A percentile compares a stretch with the other conserved stretches of the same genome.
These are phyloP conservation scores for Dendroctonus ponderosae DNA, from an alignment of 1,140 invertebrate species.

Conservation along the genomic window DNA sequence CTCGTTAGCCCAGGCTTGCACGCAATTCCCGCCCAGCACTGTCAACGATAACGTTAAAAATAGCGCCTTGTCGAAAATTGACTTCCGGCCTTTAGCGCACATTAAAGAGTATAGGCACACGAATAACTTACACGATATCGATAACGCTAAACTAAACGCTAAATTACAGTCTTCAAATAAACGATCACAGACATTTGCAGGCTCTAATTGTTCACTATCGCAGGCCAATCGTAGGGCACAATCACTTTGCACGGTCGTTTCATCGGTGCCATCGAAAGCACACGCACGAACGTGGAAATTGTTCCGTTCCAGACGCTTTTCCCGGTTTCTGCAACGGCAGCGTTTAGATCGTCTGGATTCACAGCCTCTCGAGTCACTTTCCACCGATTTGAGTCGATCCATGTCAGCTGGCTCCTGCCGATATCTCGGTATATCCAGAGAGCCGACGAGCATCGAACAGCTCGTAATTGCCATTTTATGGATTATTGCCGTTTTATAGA, in stretches of 20 bases:
- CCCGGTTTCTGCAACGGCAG: slow-evolving; percentile 12
- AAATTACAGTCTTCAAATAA: slow-evolving; percentile 34
- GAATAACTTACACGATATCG: slow-evolving; percentile 33
- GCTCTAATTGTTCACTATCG: slow-evolving; percentile 15
- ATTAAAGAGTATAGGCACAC: slow-evolving; percentile 32
- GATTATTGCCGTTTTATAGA: neutral
- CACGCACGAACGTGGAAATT: neutral
- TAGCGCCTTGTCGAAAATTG: slow-evolving; percentile 18
- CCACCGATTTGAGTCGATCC: neutral
- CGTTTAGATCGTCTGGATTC: slow-evolving; percentile 5
- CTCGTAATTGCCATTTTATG: neutral
- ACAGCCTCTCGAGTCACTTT: slow-evolving; percentile 2
- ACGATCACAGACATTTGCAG: slow-evolving; percentile 34
- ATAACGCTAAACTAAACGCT: slow-evolving; percentile 30
- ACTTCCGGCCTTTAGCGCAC: slow-evolving; percentile 10
- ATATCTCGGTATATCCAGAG: neutral
- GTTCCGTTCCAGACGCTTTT: slow-evolving; percentile 1
- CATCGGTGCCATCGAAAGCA: slow-evolving; percentile 1
- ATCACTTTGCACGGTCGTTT: neutral
- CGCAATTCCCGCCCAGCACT: slow-evolving; percentile 7
- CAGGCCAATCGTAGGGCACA: neutral
- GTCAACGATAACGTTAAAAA: slow-evolving; percentile 16
- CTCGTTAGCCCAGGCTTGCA: slow-evolving; percentile 41
- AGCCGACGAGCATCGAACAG: neutral
- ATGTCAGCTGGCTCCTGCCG: neutral